Base-by-base conservation (phyloP, 2,797 vertebrate genomes). In the Glossophaga mutica region DNA sequence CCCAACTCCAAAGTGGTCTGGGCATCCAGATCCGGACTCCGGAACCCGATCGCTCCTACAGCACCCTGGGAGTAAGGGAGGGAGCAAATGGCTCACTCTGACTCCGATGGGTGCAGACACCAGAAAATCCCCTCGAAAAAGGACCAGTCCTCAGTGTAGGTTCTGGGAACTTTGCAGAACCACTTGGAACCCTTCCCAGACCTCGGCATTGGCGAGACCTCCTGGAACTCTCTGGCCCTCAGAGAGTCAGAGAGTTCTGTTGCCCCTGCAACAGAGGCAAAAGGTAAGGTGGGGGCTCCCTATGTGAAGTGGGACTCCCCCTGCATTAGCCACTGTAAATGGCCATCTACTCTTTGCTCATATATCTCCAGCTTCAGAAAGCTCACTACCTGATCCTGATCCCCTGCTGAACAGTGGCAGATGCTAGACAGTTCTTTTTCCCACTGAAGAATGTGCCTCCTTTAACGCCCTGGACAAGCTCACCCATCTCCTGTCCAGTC, bases 1-100 rank as follows among this genome's bases (percentile, higher is more conserved):
- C 79, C 87, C 74, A 85, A 65, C 91, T 95, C 94, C 87, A 87
- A 81, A 95, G 95, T 87, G 55, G 91, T 86, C 89, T 84, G 71
- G 89, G 85, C 52, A 79, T 87, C 77, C 87, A 79, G 96, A 89
- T 79, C 62, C 3, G 3, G 70, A 67, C 74, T 93, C 79, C 6
- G 37, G 71, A 74, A 93, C 21, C 42, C 0, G 2, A 50, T 50
- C 81, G 77, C 57, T n/a, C 65, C 74, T 44, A 39, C 78, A 34
- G 88, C 39, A 71, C 48, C 78, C 83, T 21, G 48, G 50, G 48
- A 57, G 65, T 59, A 32, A 52, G 34, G 86, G 34, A 89, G 59
- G 65, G 90, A 67, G 82, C 79, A 46, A 46, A 83, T 46, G 48
- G 62, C 24, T 48, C 24, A 0, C 34, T 74, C 62, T 42, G 48